Evolutionary conservation across 2,888 invertebrate species (phyloP).

Genomic region (Tetragonisca angustula): DNA sequence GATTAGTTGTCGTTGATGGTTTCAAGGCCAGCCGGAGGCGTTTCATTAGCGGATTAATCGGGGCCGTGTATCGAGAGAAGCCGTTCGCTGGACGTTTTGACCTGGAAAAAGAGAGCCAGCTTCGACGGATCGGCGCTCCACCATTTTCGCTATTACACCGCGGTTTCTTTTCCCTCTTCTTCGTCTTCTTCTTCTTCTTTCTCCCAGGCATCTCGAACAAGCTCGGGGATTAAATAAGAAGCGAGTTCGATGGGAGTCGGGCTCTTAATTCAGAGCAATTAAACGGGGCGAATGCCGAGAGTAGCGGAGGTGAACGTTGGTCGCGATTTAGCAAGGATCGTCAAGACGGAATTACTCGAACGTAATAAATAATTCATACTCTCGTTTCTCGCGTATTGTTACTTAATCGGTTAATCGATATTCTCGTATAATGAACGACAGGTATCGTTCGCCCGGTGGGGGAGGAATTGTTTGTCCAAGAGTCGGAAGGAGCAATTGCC

Average conservation of each 20-base stretch:
- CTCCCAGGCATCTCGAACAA: neutral
- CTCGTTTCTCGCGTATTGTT: constrained; percentile 45
- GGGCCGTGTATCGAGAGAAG: constrained; percentile 30
- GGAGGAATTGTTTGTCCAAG: constrained; percentile 35
- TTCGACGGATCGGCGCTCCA: neutral
- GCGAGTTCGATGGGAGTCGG: constrained; percentile 2
- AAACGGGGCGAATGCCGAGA: constrained; percentile 1
- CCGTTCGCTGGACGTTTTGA: constrained; percentile 8
- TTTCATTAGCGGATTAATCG: constrained; percentile 47
- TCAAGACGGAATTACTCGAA: constrained; percentile 48
- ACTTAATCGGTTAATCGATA: constrained; percentile 61
- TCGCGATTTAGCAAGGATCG: constrained; percentile 10
- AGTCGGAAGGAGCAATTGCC: constrained; percentile 30
- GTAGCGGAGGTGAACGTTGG: neutral
- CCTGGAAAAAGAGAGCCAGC: neutral
- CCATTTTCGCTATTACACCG: neutral
- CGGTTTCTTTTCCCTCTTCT: no score
- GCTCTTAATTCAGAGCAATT: constrained; percentile 17
- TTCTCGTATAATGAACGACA: constrained; percentile 49
- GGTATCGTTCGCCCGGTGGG: constrained; percentile 12
- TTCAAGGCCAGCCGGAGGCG: constrained; percentile 42
- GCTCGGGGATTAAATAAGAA: neutral
- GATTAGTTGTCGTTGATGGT: constrained; percentile 23
- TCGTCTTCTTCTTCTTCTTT: neutral
- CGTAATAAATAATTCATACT: constrained; percentile 54